phyloP scores from a whole-genome alignment of 2,888 invertebrate genomes.

The Ochropleura plecta region DNA sequence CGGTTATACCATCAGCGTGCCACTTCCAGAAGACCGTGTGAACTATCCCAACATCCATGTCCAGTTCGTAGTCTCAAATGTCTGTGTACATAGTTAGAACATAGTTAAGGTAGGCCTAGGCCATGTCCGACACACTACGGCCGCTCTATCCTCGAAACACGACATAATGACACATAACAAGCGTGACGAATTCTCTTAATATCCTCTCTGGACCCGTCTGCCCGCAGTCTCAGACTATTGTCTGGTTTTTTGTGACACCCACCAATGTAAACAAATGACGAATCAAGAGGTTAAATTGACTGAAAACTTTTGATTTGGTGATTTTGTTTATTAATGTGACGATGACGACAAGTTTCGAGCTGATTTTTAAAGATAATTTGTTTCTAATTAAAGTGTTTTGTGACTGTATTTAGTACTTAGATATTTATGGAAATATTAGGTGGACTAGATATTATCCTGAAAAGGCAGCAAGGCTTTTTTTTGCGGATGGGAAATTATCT shows the following conservation, averaged over 20 bases:
- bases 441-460: no score
- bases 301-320: conserved; percentile 26
- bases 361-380: background rate
- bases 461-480: no score
- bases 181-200: conserved; percentile 74
- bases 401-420: no score
- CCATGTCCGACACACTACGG: conserved; percentile 68
- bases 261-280: conserved; percentile 43
- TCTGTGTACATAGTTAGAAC: conserved; percentile 72
- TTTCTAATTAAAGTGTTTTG: background rate
- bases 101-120: conserved; percentile 69
- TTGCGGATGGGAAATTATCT: no score
- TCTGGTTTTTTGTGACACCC: conserved; percentile 23
- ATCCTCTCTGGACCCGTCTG: conserved; percentile 48
- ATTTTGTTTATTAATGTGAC: conserved; percentile 17
- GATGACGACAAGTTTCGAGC: background rate
- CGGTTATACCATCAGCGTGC: no score
- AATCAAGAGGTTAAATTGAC: conserved; percentile 51
- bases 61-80: conserved; percentile 74
- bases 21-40: conserved; percentile 81
- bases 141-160: conserved; percentile 72
- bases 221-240: conserved; percentile 23
- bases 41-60: conserved; percentile 77
- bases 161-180: conserved; percentile 72
- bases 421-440: no score